A percentile compares a stretch with the other conserved stretches of the same genome.
These are phyloP conservation scores for Aldabrachelys gigantea DNA, from an alignment of 2,113 vertebrate genomes.

Conservation along the genomic window DNA sequence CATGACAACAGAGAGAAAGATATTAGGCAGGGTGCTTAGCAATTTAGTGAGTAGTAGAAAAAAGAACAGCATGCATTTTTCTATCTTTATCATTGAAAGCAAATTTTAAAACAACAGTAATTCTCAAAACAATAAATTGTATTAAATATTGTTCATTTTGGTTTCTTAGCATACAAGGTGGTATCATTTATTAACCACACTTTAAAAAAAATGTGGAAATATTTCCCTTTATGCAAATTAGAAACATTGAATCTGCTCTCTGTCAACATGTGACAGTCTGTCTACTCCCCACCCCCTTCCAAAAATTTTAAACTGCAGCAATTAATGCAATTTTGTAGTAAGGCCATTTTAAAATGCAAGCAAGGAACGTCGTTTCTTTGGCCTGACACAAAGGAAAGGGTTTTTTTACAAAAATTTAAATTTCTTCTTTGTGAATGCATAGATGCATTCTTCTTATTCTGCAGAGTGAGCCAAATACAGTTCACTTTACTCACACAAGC, in stretches of 20 bases:
- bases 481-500: not conserved
- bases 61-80: not conserved
- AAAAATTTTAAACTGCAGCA: not conserved
- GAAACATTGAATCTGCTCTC: not conserved
- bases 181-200: no score
- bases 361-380: not conserved
- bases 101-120: not conserved
- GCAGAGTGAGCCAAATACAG: not conserved
- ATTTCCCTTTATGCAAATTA: not conserved
- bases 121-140: constrained; percentile 2
- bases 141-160: not conserved
- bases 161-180: not conserved
- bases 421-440: not conserved
- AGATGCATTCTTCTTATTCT: not conserved
- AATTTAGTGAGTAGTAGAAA: not conserved
- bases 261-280: no score
- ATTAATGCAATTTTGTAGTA: not conserved
- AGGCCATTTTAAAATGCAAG: not conserved
- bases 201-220: not conserved
- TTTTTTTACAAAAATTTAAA: not conserved
- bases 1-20: not conserved
- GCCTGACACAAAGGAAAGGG: not conserved
- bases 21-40: not conserved
- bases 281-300: no score
- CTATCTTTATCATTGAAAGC: not conserved